Conservation (phyloP, 2,888 invertebrate genomes). For the Rhyacophila evoluta region DNA sequence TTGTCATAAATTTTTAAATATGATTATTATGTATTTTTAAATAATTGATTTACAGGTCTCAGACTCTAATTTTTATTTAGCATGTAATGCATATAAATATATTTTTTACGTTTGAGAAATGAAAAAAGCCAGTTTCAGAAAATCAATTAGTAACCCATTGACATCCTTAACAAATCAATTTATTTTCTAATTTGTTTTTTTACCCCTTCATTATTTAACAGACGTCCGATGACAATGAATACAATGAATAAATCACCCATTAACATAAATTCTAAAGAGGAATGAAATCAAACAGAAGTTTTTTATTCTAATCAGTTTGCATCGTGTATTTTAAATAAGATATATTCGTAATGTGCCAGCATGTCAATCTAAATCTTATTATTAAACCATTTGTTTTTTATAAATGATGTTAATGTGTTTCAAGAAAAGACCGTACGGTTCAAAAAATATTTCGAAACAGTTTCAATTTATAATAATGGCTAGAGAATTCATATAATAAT, state of each 20-base stretch:
- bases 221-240: slow-evolving; percentile 3
- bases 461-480: slow-evolving; percentile 14
- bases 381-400: slow-evolving; percentile 7
- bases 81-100: too few species aligned
- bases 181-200: neutral
- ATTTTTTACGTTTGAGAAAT: too few species aligned
- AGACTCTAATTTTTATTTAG: too few species aligned
- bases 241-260: slow-evolving; percentile 7
- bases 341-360: neutral
- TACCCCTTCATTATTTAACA: neutral
- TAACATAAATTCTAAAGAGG: neutral
- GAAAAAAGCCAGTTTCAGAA: neutral
- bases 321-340: slow-evolving; percentile 24
- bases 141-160: neutral
- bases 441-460: slow-evolving; percentile 1
- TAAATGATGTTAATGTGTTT: slow-evolving; percentile 1
- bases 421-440: neutral
- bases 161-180: neutral
- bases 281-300: neutral
- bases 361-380: slow-evolving; percentile 18
- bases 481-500: neutral
- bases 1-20: too few species aligned
- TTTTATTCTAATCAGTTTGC: neutral
- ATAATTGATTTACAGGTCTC: too few species aligned
- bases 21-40: too few species aligned